phyloP scores from a whole-genome alignment of 2,797 vertebrate species.

The Limosa lapponica region DNA sequence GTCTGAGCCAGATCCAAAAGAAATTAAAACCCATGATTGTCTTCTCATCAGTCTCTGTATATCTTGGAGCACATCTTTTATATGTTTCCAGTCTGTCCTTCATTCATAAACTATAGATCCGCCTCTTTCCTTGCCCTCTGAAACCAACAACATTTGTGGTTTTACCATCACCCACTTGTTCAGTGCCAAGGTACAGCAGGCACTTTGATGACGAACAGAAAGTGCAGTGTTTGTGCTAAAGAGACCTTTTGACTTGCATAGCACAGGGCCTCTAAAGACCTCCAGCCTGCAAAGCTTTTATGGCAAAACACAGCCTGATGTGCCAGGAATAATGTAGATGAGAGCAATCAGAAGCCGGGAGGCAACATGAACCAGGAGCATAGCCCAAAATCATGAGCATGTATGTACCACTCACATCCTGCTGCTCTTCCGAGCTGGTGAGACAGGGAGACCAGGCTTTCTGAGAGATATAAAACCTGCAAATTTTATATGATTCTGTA shows the following conservation, averaged over 20 bases:
- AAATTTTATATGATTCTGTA: not conserved
- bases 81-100: not conserved
- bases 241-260: not conserved
- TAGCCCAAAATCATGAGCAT: fast-evolving
- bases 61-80: not conserved
- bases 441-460: not conserved
- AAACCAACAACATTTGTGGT: not conserved
- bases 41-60: not conserved
- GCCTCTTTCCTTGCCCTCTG: fast-evolving
- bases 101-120: not conserved
- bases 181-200: not conserved
- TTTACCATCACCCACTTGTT: not conserved
- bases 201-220: not conserved
- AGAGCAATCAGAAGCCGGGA: not conserved
- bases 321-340: not conserved
- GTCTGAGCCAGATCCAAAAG: not conserved
- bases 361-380: not conserved
- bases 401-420: not conserved
- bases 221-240: not conserved
- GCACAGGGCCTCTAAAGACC: not conserved
- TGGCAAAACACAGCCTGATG: not conserved
- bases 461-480: not conserved
- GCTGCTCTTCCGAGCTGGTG: not conserved
- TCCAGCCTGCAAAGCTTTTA: fast-evolving
- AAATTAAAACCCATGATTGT: not conserved